phyloP scores from a whole-genome alignment of 1,140 invertebrate species.

The Tetragnatha versicolor region DNA sequence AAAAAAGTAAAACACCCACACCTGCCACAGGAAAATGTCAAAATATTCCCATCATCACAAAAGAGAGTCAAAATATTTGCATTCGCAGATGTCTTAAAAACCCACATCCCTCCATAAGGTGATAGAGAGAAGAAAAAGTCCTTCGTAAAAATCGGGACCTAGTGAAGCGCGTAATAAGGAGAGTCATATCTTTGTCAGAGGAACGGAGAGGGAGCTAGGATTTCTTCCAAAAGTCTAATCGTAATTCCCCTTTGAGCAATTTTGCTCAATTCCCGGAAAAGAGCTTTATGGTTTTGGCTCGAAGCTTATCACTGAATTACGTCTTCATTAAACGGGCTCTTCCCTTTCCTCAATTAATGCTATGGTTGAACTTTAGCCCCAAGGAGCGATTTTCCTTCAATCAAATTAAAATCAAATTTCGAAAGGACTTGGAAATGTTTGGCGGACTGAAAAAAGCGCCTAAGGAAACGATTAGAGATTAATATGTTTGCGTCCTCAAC shows the following conservation, averaged over 20 bases:
- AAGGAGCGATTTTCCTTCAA: slow-evolving; percentile 25
- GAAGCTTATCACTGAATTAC: slow-evolving; percentile 32
- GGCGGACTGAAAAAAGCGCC: slow-evolving; percentile 35
- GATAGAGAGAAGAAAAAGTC: too few relatives aligned
- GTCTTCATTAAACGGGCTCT: slow-evolving; percentile 39
- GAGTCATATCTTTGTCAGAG: slow-evolving; percentile 2
- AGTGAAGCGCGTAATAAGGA: too few relatives aligned
- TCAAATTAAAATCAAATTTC: slow-evolving; percentile 52
- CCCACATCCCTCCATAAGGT: too few relatives aligned
- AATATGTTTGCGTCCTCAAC: background rate
- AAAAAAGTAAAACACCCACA: too few relatives aligned
- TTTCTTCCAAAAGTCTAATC: slow-evolving; percentile 1
- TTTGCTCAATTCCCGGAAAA: slow-evolving; percentile 18
- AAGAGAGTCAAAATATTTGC: too few relatives aligned
- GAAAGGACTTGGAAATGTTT: slow-evolving; percentile 38
- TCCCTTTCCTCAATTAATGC: slow-evolving; percentile 12
- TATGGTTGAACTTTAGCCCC: slow-evolving; percentile 20
- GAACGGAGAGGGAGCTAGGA: slow-evolving; percentile 2
- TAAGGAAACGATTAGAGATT: slow-evolving; percentile 31
- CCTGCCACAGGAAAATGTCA: too few relatives aligned
- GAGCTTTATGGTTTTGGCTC: slow-evolving; percentile 29
- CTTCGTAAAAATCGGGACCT: too few relatives aligned
- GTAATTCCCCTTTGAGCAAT: slow-evolving; percentile 33
- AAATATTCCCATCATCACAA: too few relatives aligned
- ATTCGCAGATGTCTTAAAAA: too few relatives aligned